Conservation (phyloP, 1,140 invertebrate genomes). For the Papilio xuthus region DNA sequence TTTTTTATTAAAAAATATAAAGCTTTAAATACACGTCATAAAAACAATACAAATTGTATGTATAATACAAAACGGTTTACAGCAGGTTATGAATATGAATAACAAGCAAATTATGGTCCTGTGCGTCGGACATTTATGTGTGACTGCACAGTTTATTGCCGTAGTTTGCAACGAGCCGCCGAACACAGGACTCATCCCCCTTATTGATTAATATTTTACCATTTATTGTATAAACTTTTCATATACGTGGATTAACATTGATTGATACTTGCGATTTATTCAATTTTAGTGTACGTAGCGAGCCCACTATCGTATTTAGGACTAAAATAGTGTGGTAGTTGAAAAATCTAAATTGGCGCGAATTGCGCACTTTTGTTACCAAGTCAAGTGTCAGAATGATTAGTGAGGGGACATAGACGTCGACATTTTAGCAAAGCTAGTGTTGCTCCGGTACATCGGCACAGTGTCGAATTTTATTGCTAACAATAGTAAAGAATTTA, state of each 20-base stretch:
- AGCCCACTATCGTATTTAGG: too few relatives aligned
- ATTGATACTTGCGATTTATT: neutral
- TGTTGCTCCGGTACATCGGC: too few relatives aligned
- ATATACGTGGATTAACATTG: neutral
- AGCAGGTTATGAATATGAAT: conserved; percentile 9
- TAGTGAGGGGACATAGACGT: too few relatives aligned
- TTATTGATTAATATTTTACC: neutral
- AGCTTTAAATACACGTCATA: neutral
- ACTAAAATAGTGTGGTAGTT: too few relatives aligned
- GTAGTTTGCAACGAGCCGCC: neutral
- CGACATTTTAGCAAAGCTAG: too few relatives aligned
- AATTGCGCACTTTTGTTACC: too few relatives aligned
- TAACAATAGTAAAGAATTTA: too few relatives aligned
- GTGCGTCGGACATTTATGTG: conserved; percentile 13
- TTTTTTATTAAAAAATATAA: neutral
- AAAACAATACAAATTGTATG: neutral
- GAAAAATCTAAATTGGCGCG: too few relatives aligned
- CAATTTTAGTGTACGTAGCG: neutral
- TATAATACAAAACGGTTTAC: neutral
- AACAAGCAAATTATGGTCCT: conserved; percentile 5
- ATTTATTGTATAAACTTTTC: neutral
- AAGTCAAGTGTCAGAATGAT: too few relatives aligned
- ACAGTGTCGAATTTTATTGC: too few relatives aligned
- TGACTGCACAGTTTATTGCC: conserved; percentile 12
- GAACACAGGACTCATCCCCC: neutral